Conservation (phyloP, 2,888 invertebrate species). For the Nyleta sp. region DNA sequence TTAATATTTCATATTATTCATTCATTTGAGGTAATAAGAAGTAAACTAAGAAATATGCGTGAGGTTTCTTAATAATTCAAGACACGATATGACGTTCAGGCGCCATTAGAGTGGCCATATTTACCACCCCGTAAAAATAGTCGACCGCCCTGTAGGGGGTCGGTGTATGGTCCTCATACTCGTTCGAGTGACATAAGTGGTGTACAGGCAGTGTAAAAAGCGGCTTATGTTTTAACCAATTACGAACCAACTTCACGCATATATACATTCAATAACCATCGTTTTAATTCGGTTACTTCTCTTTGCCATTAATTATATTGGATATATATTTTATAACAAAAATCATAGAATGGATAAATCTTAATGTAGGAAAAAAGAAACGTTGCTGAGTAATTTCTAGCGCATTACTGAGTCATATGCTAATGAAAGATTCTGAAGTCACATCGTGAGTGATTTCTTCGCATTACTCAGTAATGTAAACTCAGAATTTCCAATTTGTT, state of each 20-base stretch:
- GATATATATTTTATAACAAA: too few relatives aligned
- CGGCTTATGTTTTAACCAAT: constrained; percentile 33
- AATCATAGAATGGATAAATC: too few relatives aligned
- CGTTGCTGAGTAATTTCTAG: too few relatives aligned
- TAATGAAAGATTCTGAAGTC: too few relatives aligned
- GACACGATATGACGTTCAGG: constrained; percentile 62
- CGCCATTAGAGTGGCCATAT: constrained; percentile 81
- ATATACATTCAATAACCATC: not conserved
- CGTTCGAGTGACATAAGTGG: constrained; percentile 70
- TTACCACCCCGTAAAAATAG: constrained; percentile 75
- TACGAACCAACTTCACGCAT: constrained; percentile 18
- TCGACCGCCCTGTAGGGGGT: constrained; percentile 68
- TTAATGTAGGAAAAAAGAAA: too few relatives aligned
- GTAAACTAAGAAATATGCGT: constrained; percentile 15
- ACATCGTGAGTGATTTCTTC: too few relatives aligned
- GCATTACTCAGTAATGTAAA: too few relatives aligned
- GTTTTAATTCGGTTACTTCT: too few relatives aligned
- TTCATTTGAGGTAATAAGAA: constrained; percentile 30
- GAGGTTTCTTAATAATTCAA: constrained; percentile 25
- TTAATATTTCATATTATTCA: too few relatives aligned
- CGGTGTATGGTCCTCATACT: constrained; percentile 73
- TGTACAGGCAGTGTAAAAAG: constrained; percentile 74
- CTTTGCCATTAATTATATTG: too few relatives aligned
- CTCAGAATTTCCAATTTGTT: too few relatives aligned
- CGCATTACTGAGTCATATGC: too few relatives aligned